Percentiles rank a stretch among this genome's conserved stretches.
Evolutionary conservation across 1,140 invertebrate genomes (phyloP).

Genomic region (Drosophila auraria): DNA sequence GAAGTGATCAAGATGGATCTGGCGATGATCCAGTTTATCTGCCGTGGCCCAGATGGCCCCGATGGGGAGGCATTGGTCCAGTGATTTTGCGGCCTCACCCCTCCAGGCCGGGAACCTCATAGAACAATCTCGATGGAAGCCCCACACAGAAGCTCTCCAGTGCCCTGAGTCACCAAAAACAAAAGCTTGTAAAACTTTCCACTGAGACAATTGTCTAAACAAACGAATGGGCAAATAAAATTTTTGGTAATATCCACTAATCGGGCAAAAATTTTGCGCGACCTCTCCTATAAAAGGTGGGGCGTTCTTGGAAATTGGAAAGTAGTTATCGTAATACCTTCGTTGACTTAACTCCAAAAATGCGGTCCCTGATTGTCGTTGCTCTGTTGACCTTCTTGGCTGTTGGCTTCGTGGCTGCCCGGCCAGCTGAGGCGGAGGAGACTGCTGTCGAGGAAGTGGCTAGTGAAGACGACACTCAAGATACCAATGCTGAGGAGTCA

Average conservation of each 20-base stretch:
- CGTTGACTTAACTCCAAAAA: conserved; percentile 21
- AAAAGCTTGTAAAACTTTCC: conserved; percentile 43
- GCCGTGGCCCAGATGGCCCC: conserved; percentile 4
- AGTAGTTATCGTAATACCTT: conserved; percentile 25
- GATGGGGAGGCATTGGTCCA: conserved; percentile 16
- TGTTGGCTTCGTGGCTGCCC: conserved; percentile 32
- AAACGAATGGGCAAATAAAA: conserved; percentile 26
- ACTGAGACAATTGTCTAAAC: conserved; percentile 42
- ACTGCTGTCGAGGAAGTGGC: conserved; percentile 5
- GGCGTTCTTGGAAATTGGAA: conserved; percentile 4
- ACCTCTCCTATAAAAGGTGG: conserved; percentile 23
- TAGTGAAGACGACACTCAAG: neutral
- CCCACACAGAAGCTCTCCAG: neutral
- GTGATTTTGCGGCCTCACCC: neutral
- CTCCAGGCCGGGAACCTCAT: too few species aligned
- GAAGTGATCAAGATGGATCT: neutral
- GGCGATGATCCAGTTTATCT: neutral
- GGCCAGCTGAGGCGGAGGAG: conserved; percentile 29
- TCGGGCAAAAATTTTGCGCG: conserved; percentile 8
- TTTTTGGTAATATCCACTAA: conserved; percentile 8
- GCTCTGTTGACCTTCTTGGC: conserved; percentile 46
- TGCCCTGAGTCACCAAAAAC: neutral
- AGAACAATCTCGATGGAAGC: neutral
- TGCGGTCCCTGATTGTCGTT: conserved; percentile 33
- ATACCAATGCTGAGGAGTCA: conserved; percentile 3